A percentile compares a stretch with the other conserved stretches of the same genome.
phyloP scores from a whole-genome alignment of 2,113 vertebrate genomes.

The Puma concolor region DNA sequence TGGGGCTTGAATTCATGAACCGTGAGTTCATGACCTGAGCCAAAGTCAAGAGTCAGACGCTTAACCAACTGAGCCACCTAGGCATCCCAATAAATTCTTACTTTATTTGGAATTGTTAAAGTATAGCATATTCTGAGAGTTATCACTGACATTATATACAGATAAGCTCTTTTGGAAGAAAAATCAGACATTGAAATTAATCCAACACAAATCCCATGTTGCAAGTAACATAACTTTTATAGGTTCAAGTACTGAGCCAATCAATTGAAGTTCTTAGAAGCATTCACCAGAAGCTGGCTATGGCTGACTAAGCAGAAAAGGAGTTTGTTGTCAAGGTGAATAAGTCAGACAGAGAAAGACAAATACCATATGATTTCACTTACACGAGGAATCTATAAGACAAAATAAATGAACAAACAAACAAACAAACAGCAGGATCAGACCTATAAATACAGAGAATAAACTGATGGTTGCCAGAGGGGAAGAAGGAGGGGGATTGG shows the following conservation, averaged over 20 bases:
- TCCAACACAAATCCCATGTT: neutral
- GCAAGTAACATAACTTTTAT: neutral
- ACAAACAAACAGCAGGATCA: neutral
- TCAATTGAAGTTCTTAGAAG: neutral
- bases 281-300: neutral
- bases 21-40: too few species aligned
- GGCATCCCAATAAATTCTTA: neutral
- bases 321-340: neutral
- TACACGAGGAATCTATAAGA: neutral
- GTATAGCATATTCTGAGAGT: neutral
- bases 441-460: neutral
- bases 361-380: neutral
- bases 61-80: too few species aligned
- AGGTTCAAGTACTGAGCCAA: neutral
- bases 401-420: neutral
- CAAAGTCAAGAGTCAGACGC: too few species aligned
- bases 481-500: too few species aligned
- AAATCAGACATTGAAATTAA: neutral
- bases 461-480: neutral
- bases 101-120: neutral
- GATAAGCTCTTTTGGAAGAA: neutral
- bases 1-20: too few species aligned
- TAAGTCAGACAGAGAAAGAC: neutral
- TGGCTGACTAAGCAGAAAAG: neutral
- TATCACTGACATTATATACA: neutral